phyloP scores from a whole-genome alignment of 2,113 vertebrate species.

The Corythornis madagascariensis region DNA sequence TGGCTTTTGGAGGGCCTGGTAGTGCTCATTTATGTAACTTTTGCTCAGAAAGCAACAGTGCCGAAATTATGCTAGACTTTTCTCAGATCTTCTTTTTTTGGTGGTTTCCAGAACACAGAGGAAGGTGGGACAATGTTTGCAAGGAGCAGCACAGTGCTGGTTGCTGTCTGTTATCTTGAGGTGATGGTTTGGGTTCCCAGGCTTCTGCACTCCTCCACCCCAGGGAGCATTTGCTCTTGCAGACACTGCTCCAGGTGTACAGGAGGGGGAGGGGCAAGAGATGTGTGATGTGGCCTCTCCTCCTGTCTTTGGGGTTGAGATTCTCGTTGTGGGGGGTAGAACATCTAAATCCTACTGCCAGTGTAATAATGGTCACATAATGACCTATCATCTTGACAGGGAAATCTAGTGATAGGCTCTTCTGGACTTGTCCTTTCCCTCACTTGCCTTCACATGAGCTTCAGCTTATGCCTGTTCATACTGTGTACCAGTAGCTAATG shows the following conservation, averaged over 20 bases:
- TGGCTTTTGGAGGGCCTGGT: neutral
- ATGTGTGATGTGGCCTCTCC: neutral
- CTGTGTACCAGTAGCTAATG: neutral
- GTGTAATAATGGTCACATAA: neutral
- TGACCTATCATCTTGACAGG: neutral
- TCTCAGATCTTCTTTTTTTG: neutral
- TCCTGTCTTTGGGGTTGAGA: neutral
- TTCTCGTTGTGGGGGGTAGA: neutral
- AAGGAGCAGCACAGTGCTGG: neutral
- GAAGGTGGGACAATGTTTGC: neutral
- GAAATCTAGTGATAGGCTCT: neutral
- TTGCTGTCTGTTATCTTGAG: accelerated
- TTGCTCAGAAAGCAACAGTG: neutral
- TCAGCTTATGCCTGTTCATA: accelerated
- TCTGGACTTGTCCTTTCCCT: neutral
- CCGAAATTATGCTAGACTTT: accelerated
- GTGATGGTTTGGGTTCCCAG: neutral
- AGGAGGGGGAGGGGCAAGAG: neutral
- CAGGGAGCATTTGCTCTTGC: accelerated
- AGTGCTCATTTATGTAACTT: neutral
- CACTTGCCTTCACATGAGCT: neutral
- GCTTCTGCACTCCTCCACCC: neutral
- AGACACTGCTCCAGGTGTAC: accelerated
- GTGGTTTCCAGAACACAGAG: too few relatives aligned
- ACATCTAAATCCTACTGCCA: neutral